phyloP scores from a whole-genome alignment of 53 echinoderm and acorn worm species.

The Paracentrotus lividus region DNA sequence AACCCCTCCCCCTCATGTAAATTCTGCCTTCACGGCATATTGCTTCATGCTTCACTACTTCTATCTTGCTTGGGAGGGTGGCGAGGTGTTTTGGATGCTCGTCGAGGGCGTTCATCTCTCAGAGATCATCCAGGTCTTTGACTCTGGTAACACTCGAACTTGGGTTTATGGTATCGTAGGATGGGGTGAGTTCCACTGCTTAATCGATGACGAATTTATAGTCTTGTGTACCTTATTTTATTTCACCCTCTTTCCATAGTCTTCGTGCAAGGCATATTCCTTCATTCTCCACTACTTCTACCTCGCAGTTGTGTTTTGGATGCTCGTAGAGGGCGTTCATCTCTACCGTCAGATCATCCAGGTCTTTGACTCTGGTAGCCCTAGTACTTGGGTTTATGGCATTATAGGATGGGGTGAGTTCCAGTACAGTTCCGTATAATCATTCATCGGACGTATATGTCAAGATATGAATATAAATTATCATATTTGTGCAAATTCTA shows the following conservation, averaged over 20 bases:
- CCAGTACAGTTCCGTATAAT: no score
- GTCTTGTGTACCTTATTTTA: neutral
- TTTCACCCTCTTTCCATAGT: neutral
- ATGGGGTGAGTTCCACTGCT: slow-evolving; percentile 58
- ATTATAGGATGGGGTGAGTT: slow-evolving; percentile 62
- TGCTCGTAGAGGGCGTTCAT: slow-evolving; percentile 67
- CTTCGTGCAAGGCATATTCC: slow-evolving; percentile 18
- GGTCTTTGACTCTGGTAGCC: slow-evolving; percentile 34
- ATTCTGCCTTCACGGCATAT: slow-evolving; percentile 1
- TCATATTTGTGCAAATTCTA: no score
- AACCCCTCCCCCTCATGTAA: no score
- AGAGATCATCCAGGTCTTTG: slow-evolving; percentile 56
- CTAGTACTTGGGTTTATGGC: slow-evolving; percentile 50
- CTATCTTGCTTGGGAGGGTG: neutral
- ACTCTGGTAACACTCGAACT: slow-evolving; percentile 30
- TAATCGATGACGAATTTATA: no score
- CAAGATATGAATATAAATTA: no score
- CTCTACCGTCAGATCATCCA: slow-evolving; percentile 66
- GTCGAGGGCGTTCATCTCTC: slow-evolving; percentile 67
- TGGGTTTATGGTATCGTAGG: slow-evolving; percentile 59
- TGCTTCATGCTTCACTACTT: slow-evolving; percentile 22
- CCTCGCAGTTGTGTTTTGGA: slow-evolving; percentile 17
- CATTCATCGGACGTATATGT: no score
- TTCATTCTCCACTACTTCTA: slow-evolving; percentile 21
- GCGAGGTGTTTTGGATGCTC: slow-evolving; percentile 56